Base-by-base conservation (phyloP, 2,888 invertebrate genomes). In the Eristalis tenax region DNA sequence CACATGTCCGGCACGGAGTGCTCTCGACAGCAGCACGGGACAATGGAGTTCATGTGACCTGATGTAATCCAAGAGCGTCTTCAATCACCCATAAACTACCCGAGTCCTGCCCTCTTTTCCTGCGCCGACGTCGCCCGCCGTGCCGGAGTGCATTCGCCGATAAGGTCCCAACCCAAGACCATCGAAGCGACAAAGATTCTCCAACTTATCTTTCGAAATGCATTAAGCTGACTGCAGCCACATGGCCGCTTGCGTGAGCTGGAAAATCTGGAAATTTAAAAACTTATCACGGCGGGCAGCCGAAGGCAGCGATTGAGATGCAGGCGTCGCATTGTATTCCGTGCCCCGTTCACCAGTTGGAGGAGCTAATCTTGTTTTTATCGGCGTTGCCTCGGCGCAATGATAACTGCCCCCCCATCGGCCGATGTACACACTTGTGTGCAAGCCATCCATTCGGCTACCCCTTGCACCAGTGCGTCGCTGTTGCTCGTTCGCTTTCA, bases 41-140 rank as follows among this genome's bases (percentile, higher is more conserved):
- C 85, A 85, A 77, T 76, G 76, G 43, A 43, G n/a, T n/a, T 15
- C 43, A 50, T 18, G 50, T 50, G 50, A 50, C 18, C 50, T n/a
- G 50, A 38, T 79, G 79, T 83, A 87, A 87, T 71, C 79, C 71
- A 71, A 87, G 15, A 87, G 78, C 71, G 64, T 57, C 68, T 87
- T 79, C 83, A 76, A 65, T 78, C 79, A 68, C 78, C 83, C 86
- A 83, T 83, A 87, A 87, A 87, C 83, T 64, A 87, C 74, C 70
- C n/a, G 11, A 70, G 61, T 5, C 18, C 50, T 50, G 38, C 13
- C 13, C 1, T 1, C 26, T 3, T 26, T 26, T 26, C 26, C 50
- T 50, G 38, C 38, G 13, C 1, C 11, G 35, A 35, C 35, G 35
- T 35, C 11, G n/a, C n/a, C n/a, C n/a, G n/a, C 11, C 5, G 6